Evolutionary conservation across 2,113 vertebrate species (phyloP).

Genomic region (Tragelaphus buxtoni): DNA sequence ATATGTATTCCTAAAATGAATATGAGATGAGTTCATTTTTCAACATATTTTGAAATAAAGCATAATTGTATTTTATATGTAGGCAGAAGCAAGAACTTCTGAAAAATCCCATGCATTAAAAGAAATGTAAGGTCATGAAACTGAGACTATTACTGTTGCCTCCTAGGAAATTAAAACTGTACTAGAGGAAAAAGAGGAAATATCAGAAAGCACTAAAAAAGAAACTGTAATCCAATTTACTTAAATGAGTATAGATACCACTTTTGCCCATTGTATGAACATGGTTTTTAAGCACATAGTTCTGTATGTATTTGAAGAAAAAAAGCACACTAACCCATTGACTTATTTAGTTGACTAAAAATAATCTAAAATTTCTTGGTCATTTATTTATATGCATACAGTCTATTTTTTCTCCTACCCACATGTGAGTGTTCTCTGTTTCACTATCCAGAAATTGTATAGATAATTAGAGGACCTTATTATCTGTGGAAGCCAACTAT

Average conservation of each 20-base stretch:
- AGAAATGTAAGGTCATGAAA: slow-evolving; percentile 35
- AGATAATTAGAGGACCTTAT: background rate
- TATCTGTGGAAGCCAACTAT: background rate
- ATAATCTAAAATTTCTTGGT: background rate
- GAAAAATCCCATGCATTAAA: slow-evolving; percentile 29
- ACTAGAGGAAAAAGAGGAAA: slow-evolving; percentile 41
- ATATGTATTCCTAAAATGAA: background rate
- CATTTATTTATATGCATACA: background rate
- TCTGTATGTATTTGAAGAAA: background rate
- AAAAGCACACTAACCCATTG: background rate
- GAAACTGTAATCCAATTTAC: slow-evolving; percentile 34
- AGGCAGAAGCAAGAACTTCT: slow-evolving; percentile 39
- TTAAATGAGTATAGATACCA: background rate
- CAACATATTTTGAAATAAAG: slow-evolving; percentile 38
- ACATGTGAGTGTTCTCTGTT: background rate
- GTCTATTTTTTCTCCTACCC: background rate
- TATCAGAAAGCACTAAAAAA: background rate
- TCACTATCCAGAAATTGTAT: background rate
- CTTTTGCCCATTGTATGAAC: background rate
- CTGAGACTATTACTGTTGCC: slow-evolving; percentile 25
- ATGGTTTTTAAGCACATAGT: background rate
- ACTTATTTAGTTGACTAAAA: background rate
- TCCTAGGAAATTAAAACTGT: slow-evolving; percentile 64
- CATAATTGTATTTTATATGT: slow-evolving; percentile 43
- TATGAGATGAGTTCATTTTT: background rate